A percentile compares a stretch with the other conserved stretches of the same genome.
Evolutionary conservation across 2,888 invertebrate genomes (phyloP).

Genomic region (Alviniconcha strummeri): DNA sequence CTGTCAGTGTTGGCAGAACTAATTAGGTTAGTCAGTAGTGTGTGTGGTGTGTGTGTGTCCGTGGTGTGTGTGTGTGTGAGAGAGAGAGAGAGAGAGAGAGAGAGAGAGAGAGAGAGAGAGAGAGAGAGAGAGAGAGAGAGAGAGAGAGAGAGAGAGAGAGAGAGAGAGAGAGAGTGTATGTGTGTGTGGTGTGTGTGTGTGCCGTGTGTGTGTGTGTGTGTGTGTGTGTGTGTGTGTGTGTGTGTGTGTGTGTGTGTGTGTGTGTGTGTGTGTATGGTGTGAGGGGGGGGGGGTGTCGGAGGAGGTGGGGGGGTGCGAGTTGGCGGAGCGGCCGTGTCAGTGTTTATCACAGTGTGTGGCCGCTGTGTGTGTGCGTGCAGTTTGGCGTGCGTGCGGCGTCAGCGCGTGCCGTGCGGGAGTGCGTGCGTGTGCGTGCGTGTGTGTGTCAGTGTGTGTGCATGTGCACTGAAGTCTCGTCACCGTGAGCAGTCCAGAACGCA

Average conservation of each 20-base stretch:
- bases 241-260: constrained; percentile 17
- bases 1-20: too few species aligned
- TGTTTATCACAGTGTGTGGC: too few species aligned
- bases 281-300: neutral
- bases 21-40: neutral
- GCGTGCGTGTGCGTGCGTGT: neutral
- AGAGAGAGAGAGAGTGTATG: neutral
- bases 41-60: neutral
- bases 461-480: neutral
- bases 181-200: constrained; percentile 5
- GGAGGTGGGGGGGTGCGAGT: neutral
- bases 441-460: constrained; percentile 5
- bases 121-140: too few species aligned
- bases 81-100: neutral
- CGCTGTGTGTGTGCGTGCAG: neutral
- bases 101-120: neutral
- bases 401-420: too few species aligned
- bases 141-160: too few species aligned
- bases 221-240: constrained; percentile 20
- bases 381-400: neutral
- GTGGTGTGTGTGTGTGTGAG: neutral
- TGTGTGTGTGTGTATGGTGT: constrained; percentile 11
- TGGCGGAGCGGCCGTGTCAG: neutral
- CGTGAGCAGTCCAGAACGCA: too few species aligned
- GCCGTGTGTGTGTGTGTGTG: neutral